Evolutionary conservation across 2,888 invertebrate genomes (phyloP).

Genomic region (Bedellia somnulentella): DNA sequence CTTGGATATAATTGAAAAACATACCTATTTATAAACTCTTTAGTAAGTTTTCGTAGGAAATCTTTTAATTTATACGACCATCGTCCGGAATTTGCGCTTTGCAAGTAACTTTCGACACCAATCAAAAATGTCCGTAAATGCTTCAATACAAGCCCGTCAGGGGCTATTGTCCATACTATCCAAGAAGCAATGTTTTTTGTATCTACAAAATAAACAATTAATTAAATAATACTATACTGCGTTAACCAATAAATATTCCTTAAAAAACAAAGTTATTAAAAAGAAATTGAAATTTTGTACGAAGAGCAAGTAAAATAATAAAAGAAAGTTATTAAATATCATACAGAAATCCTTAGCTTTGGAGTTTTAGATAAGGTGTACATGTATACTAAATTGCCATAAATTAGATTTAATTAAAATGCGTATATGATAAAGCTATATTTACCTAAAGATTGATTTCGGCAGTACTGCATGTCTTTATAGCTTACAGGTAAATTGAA

Average conservation of each 20-base stretch:
- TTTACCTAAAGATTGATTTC: slow-evolving; percentile 51
- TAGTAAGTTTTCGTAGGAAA: slow-evolving; percentile 68
- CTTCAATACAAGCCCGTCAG: slow-evolving; percentile 67
- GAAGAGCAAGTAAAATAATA: too few species aligned
- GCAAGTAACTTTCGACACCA: slow-evolving; percentile 82
- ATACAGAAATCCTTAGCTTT: too few species aligned
- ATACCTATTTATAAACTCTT: slow-evolving; percentile 64
- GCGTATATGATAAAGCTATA: too few species aligned
- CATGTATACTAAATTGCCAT: too few species aligned
- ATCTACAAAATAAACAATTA: slow-evolving; percentile 17
- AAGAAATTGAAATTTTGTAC: too few species aligned
- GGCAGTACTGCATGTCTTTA: slow-evolving; percentile 64
- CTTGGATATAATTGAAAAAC: background rate
- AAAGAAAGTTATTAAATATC: too few species aligned
- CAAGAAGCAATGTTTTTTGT: slow-evolving; percentile 55
- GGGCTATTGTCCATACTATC: slow-evolving; percentile 67
- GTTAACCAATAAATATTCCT: background rate
- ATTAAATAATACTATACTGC: background rate
- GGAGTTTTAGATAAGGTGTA: too few species aligned
- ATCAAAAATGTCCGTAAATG: slow-evolving; percentile 80
- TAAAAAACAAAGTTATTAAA: background rate
- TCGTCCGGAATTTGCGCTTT: slow-evolving; percentile 84
- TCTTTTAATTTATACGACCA: slow-evolving; percentile 74
- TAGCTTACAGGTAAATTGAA: slow-evolving; percentile 80
- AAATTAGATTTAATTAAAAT: too few species aligned